These are phyloP conservation scores for Tamias sibiricus DNA, from an alignment of 2,113 vertebrate species.

Conservation along the genomic window DNA sequence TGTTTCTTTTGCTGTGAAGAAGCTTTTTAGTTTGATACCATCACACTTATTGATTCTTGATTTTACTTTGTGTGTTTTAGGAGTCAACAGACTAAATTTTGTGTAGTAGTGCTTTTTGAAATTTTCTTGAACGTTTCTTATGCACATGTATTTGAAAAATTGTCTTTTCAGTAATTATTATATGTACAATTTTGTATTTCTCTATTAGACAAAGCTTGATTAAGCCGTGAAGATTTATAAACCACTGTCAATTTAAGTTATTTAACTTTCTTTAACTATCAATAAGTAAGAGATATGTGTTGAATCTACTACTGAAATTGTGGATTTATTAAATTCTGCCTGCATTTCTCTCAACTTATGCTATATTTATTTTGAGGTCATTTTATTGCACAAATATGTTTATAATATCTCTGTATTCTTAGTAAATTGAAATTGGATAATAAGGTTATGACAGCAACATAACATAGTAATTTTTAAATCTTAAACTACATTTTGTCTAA, in stretches of 20 bases:
- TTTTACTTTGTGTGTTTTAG: too few relatives aligned
- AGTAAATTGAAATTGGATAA: neutral
- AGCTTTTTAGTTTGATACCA: too few relatives aligned
- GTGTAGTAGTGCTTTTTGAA: neutral
- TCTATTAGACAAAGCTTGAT: neutral
- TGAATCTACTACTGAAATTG: neutral
- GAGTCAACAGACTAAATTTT: neutral
- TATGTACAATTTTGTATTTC: neutral
- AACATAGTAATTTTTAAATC: neutral
- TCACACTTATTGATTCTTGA: too few relatives aligned
- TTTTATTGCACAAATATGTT: neutral
- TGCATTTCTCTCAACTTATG: neutral
- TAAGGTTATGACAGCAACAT: neutral
- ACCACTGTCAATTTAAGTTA: neutral
- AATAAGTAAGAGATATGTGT: neutral
- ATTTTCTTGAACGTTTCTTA: neutral
- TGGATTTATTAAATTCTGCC: neutral
- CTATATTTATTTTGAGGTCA: neutral
- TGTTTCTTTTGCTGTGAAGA: too few relatives aligned
- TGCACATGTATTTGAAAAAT: neutral
- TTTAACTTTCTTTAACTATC: neutral
- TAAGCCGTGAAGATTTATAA: neutral
- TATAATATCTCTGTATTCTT: neutral
- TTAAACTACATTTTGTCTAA: neutral
- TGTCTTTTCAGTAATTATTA: neutral